These are phyloP conservation scores for Botia kubotai DNA, from an alignment of 2,797 vertebrate genomes.

Conservation along the genomic window DNA sequence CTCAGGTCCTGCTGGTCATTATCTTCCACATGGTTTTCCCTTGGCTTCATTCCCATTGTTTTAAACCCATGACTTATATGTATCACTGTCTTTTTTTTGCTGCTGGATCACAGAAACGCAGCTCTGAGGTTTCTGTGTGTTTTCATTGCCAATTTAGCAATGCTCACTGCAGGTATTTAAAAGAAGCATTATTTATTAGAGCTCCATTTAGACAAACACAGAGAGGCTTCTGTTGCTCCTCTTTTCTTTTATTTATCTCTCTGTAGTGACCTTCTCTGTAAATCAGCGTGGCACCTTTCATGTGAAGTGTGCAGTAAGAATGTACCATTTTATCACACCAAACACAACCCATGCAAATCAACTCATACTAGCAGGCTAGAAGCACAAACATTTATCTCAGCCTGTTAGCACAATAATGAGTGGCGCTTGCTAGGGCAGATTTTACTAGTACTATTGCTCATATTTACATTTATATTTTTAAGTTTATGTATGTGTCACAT, in stretches of 20 bases:
- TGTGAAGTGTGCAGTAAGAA: background rate
- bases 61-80: constrained; percentile 46
- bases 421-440: background rate
- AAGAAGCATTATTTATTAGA: constrained; percentile 65
- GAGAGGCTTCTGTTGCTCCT: constrained; percentile 27
- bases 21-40: constrained; percentile 39
- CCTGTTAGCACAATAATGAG: background rate
- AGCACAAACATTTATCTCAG: background rate
- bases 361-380: background rate
- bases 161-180: constrained; percentile 58
- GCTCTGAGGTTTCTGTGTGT: constrained; percentile 29
- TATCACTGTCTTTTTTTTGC: constrained; percentile 43
- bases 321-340: background rate
- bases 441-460: background rate
- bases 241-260: constrained; percentile 60
- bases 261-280: constrained; percentile 48
- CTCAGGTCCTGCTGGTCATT: constrained; percentile 47
- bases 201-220: constrained; percentile 46
- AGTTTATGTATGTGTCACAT: background rate
- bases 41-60: constrained; percentile 42
- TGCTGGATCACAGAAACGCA: constrained; percentile 23
- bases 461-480: background rate
- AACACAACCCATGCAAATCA: background rate
- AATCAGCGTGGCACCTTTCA: background rate
- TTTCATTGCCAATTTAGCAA: constrained; percentile 59